Evolutionary conservation across 2,797 vertebrate species (phyloP).

Genomic region (Champsocephalus esox): DNA sequence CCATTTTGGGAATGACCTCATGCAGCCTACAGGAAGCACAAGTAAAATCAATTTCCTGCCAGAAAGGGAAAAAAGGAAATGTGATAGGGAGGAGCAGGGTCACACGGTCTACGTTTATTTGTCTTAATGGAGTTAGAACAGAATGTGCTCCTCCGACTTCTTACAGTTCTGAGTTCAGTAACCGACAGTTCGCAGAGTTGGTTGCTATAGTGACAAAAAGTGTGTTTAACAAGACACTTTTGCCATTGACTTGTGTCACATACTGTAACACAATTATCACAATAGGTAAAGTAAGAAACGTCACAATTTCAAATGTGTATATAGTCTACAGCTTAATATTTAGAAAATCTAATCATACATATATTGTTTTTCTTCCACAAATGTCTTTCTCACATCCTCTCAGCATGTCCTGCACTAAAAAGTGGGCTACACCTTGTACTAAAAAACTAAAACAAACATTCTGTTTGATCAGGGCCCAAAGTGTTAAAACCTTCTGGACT

Average conservation of each 20-base stretch:
- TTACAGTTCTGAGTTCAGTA: not conserved
- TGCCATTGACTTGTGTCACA: not conserved
- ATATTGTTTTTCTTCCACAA: not conserved
- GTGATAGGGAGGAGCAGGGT: constrained; percentile 19
- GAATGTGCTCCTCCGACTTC: not conserved
- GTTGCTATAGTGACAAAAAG: not conserved
- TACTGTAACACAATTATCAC: not conserved
- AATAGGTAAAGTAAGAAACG: not conserved
- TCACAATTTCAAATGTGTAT: not conserved
- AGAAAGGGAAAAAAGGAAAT: constrained; percentile 46
- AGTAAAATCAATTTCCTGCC: constrained; percentile 57
- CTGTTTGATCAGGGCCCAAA: no score
- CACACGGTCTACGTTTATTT: not conserved
- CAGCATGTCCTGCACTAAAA: not conserved
- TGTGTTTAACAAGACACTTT: not conserved
- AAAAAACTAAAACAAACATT: no score
- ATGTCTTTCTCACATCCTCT: not conserved
- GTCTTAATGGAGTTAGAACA: not conserved
- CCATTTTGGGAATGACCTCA: constrained; percentile 32
- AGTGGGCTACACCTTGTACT: no score
- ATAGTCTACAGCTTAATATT: no score
- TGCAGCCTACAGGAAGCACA: constrained; percentile 44
- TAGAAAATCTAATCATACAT: not conserved
- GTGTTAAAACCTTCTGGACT: no score
- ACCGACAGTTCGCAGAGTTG: not conserved